phyloP scores from a whole-genome alignment of 1,140 invertebrate species.

The Melitaea cinxia region DNA sequence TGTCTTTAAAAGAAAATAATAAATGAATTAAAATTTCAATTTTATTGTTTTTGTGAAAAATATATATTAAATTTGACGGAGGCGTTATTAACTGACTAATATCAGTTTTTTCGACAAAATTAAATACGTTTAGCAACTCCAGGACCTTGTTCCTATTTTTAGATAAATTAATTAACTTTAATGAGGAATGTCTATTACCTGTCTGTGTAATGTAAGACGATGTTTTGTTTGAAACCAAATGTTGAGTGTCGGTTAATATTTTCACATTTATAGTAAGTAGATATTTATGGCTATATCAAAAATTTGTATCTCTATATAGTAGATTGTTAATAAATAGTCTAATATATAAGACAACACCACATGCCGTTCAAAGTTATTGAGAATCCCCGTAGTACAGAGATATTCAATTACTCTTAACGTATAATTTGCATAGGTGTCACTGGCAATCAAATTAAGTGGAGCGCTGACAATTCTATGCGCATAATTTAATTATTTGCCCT shows the following conservation, averaged over 20 bases:
- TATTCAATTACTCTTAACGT: constrained; percentile 75
- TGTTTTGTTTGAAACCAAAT: too few relatives aligned
- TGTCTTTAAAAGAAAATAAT: neutral
- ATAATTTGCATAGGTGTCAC: constrained; percentile 78
- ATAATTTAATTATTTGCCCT: constrained; percentile 75
- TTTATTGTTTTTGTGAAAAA: neutral
- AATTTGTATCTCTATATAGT: too few relatives aligned
- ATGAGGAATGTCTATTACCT: too few relatives aligned
- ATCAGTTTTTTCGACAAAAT: too few relatives aligned
- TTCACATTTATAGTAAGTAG: neutral
- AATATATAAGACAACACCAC: neutral
- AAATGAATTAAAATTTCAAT: neutral
- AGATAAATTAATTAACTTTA: too few relatives aligned
- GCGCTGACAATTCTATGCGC: constrained; percentile 64
- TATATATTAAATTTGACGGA: too few relatives aligned
- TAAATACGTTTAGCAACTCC: too few relatives aligned
- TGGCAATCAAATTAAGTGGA: constrained; percentile 74
- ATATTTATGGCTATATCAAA: too few relatives aligned
- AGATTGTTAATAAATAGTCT: neutral
- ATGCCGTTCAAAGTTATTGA: constrained; percentile 49
- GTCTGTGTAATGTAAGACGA: too few relatives aligned
- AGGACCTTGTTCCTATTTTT: too few relatives aligned
- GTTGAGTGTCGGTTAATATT: neutral
- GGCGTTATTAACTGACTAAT: too few relatives aligned
- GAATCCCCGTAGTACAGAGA: constrained; percentile 66